Evolutionary conservation across 2,888 invertebrate species (phyloP).

Genomic region (Agrypnus murinus): DNA sequence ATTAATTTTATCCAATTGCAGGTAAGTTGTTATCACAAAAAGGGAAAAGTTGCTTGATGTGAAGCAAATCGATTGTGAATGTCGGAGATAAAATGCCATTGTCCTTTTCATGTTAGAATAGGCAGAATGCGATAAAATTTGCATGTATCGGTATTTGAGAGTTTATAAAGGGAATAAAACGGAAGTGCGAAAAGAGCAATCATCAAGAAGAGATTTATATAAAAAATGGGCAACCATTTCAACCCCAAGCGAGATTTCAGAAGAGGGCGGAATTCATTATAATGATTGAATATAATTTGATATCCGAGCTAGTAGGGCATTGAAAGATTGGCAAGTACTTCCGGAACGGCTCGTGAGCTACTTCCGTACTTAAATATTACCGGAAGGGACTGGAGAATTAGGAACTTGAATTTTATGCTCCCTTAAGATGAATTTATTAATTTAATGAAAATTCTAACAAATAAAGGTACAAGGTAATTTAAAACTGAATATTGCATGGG

Average conservation of each 20-base stretch:
- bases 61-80: not conserved
- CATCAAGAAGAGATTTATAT: conserved; percentile 41
- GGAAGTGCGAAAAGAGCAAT: conserved; percentile 50
- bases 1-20: not conserved
- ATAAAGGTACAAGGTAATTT: not conserved
- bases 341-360: conserved; percentile 44
- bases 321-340: conserved; percentile 51
- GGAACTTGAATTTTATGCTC: not conserved
- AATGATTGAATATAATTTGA: conserved; percentile 51
- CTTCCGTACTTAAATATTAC: conserved; percentile 48
- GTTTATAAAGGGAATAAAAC: conserved; percentile 32
- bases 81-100: not conserved
- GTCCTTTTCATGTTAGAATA: not conserved
- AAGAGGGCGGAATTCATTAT: conserved; percentile 52
- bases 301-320: conserved; percentile 43
- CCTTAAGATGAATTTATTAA: not conserved
- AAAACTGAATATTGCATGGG: not conserved
- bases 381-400: conserved; percentile 34
- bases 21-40: not conserved
- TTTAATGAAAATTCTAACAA: too few relatives aligned
- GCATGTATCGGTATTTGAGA: conserved; percentile 3
- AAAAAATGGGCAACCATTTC: conserved; percentile 47
- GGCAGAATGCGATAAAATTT: conserved; percentile 18
- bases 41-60: too few relatives aligned
- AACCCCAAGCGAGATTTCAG: conserved; percentile 39